A percentile compares a stretch with the other conserved stretches of the same genome.
These are phyloP conservation scores for Spinus olivaceus DNA, from an alignment of 2,797 vertebrate species.

Conservation along the genomic window DNA sequence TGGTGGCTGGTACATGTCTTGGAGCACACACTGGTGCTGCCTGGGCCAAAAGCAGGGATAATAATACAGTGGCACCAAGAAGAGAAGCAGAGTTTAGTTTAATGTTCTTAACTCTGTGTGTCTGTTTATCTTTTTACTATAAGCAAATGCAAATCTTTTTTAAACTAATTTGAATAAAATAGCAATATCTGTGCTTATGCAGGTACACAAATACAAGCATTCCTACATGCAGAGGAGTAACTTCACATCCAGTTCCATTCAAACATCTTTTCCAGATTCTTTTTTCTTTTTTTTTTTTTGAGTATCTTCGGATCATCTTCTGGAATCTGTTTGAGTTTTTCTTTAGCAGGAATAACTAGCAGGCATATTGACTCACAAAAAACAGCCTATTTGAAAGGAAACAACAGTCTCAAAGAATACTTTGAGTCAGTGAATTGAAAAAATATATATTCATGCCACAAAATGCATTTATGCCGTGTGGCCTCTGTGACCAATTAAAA, in stretches of 20 bases:
- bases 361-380: not conserved
- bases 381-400: not conserved
- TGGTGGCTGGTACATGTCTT: not conserved
- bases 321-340: not conserved
- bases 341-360: not conserved
- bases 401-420: not conserved
- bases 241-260: not conserved
- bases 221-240: not conserved
- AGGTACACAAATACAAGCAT: not conserved
- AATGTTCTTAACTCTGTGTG: not conserved
- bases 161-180: not conserved
- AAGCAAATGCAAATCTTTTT: not conserved
- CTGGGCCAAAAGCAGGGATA: not conserved
- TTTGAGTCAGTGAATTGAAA: not conserved
- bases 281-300: not conserved
- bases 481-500: slow-evolving; percentile 49
- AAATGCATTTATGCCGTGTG: slow-evolving; percentile 3
- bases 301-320: not conserved
- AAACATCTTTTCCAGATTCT: not conserved
- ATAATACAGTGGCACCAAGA: not conserved
- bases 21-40: rapidly evolving
- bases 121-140: not conserved
- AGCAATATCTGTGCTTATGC: not conserved
- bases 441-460: slow-evolving; percentile 3
- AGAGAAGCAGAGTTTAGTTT: not conserved